These are phyloP conservation scores for Campylorhamphus procurvoides DNA, from an alignment of 2,113 vertebrate genomes.

Conservation along the genomic window DNA sequence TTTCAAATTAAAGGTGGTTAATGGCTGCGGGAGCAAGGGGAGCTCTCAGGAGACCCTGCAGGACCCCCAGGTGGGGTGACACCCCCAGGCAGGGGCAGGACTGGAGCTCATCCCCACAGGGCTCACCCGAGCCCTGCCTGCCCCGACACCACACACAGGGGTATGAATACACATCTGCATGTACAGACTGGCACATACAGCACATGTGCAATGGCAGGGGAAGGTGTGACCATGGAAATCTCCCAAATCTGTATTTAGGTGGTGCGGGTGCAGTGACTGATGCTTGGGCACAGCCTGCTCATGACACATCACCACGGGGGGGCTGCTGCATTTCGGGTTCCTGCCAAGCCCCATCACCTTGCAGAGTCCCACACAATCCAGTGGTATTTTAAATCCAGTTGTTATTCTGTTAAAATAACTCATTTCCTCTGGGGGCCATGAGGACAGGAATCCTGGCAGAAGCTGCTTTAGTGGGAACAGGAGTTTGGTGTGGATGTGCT, in stretches of 20 bases:
- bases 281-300: no score
- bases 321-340: fast-evolving
- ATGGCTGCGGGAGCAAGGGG: background rate
- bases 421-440: background rate
- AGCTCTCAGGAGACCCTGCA: background rate
- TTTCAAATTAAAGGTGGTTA: background rate
- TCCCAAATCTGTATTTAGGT: background rate
- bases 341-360: background rate
- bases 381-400: background rate
- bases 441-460: background rate
- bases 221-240: no score
- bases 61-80: background rate
- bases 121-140: background rate
- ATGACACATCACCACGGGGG: background rate
- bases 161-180: fast-evolving
- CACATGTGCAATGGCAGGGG: fast-evolving
- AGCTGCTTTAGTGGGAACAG: background rate
- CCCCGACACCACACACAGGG: fast-evolving
- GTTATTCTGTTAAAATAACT: background rate
- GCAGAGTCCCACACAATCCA: background rate
- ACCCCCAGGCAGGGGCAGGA: background rate
- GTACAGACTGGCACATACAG: fast-evolving
- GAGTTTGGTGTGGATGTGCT: fast-evolving
- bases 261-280: background rate
- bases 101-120: background rate